Evolutionary conservation across 2,797 vertebrate genomes (phyloP).

Genomic region (Podargus strigoides): DNA sequence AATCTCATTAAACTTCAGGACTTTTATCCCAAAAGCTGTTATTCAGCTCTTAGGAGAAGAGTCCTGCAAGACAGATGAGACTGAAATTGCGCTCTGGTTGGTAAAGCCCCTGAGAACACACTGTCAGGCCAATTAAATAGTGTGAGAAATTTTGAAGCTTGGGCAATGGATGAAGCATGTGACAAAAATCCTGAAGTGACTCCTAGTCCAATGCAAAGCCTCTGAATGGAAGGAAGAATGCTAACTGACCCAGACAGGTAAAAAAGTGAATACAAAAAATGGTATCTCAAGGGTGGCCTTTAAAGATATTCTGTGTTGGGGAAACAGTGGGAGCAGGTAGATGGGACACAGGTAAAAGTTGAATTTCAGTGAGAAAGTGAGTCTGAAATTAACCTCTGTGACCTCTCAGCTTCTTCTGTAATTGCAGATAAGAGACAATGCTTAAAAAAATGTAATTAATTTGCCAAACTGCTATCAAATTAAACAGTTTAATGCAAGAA

Average conservation of each 20-base stretch:
- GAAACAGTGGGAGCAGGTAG: not conserved
- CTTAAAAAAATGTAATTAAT: not conserved
- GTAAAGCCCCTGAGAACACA: not conserved
- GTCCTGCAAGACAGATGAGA: not conserved
- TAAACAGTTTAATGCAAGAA: not conserved
- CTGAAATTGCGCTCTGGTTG: not conserved
- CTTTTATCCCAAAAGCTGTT: not conserved
- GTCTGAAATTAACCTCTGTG: not conserved
- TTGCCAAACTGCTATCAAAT: not conserved
- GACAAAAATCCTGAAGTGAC: not conserved
- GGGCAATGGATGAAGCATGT: not conserved
- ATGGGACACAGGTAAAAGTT: accelerated
- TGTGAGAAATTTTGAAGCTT: not conserved
- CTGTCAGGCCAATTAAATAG: not conserved
- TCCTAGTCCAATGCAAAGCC: not conserved
- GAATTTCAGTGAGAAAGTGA: not conserved
- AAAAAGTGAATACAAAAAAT: not conserved
- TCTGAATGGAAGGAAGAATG: not conserved
- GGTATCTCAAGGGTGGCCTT: not conserved
- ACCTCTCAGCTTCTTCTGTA: not conserved
- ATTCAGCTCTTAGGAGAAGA: not conserved
- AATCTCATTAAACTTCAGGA: not conserved
- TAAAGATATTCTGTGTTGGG: not conserved
- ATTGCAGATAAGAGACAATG: not conserved
- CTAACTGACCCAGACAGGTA: not conserved